A percentile compares a stretch with the other conserved stretches of the same genome.
Conservation (phyloP, 30 jellyfish, hydroid and myxozoan species). For the Sanderia malayensis region DNA sequence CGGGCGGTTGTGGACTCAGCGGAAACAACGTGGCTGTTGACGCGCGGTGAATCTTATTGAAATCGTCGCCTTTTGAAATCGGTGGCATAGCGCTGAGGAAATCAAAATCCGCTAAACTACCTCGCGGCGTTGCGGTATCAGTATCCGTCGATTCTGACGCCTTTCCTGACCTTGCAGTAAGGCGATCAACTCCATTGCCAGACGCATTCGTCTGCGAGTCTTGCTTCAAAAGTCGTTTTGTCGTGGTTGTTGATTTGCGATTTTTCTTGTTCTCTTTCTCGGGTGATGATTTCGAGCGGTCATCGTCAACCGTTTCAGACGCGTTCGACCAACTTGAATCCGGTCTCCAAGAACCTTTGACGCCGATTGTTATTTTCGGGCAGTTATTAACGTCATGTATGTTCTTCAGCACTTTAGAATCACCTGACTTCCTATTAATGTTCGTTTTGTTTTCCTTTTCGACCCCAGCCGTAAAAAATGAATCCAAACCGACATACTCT, state of each 20-base stretch:
- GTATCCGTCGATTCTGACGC: background rate
- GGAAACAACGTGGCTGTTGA: conserved; percentile 72
- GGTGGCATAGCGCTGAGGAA: conserved; percentile 87
- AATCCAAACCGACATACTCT: conserved; percentile 51
- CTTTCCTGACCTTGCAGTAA: background rate
- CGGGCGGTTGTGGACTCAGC: conserved; percentile 86
- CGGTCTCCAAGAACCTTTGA: conserved; percentile 62
- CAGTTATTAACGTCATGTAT: conserved; percentile 4
- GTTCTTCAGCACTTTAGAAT: background rate
- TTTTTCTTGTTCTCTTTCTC: background rate
- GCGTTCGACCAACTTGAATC: conserved; percentile 58
- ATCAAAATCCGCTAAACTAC: conserved; percentile 65
- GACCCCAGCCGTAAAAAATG: conserved; percentile 74
- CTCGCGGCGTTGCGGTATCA: conserved; percentile 43
- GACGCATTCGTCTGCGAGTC: too few relatives aligned
- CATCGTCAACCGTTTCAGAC: conserved; percentile 5
- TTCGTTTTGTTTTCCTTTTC: conserved; percentile 47
- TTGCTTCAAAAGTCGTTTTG: background rate
- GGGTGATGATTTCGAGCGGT: background rate
- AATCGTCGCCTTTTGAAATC: conserved; percentile 75
- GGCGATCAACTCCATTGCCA: too few relatives aligned
- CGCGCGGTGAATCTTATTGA: conserved; percentile 73
- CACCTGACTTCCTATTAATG: background rate
- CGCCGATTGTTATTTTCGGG: conserved; percentile 17
- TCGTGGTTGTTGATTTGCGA: background rate